Base-by-base conservation (phyloP, 1,140 invertebrate species). In the Drosophila tani region DNA sequence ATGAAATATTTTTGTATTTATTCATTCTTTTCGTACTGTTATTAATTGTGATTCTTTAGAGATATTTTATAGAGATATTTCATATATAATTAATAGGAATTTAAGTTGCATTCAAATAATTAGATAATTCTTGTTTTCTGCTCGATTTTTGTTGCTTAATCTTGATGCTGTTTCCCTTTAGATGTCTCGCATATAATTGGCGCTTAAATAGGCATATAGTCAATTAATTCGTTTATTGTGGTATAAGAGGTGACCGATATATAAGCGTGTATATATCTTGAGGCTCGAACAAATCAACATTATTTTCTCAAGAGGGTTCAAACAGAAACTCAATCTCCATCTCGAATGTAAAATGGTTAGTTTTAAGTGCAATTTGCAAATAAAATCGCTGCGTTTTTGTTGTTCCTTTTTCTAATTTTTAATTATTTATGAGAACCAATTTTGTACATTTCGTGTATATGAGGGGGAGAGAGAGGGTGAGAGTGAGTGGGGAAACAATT, bases 41-140 rank as follows among this genome's bases (percentile, higher is more conserved):
- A 78, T 84, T 84, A 88, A 88, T 81, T 78, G 77, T 87, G 81
- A 68, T 79, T 90, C 76, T 75, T 88, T 81, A 85, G 83, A 82
- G 79, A 88, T 88, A 81, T 87, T 90, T 82, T 60, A 82, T 82
- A 85, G 76, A 83, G 81, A 88, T 90, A 87, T 85, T 85, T 80
- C 67, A 70, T 80, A 85, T 90, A 90, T 90, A 90, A 90, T 90
- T 90, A 90, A 90, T 90, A 90, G 85, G 85, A 90, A 90, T 90
- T 90, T 79, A 90, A 90, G 85, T 90, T 90, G 81, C 85, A 70
- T 90, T 90, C 75, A 90, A 90, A 90, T 90, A 90, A 88, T 90
- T 69, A 64, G 49, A 75, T 75, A 75, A 75, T 75, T 74, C 32
- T 53, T 75, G 64, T 43, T 49, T 73, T 75, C 45, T 41, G 69